Base-by-base conservation (phyloP, 2,113 vertebrate genomes). In the Chrysemys picta region DNA sequence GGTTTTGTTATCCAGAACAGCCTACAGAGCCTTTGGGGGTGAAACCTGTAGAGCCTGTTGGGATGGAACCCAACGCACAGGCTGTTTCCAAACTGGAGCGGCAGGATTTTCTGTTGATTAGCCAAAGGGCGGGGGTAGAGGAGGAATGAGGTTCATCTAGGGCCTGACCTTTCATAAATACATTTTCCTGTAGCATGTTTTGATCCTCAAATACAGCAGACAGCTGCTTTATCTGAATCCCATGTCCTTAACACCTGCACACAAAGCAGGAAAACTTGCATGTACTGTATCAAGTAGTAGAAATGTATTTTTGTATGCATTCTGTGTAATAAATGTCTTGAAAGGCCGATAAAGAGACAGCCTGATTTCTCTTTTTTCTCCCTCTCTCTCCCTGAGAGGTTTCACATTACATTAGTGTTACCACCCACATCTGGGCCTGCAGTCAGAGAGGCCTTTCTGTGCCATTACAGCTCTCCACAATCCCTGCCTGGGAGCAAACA, bases 341-440 rank as follows among this genome's bases (percentile, higher is more conserved):
- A 94, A 94, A 96, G 92, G 88, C 49, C 93, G 92, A 91, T 89
- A 88, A 94, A 95, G 84, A 97, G 72, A 83, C 83, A 85, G 87
- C 42, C 52, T 2, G 4, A 88, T 88, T 93, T 96, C 65, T 97
- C 76, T 94, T 52, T 53, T 42, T 24, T 47, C 0, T 8, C 91
- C 81, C 6, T 31, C 89, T 82, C 2, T 19, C 91, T 93, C 94
- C 88, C 85, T 53, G 79, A 89, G 92, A 96, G 91, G 93, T 95
- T 97, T 98, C 97, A 95, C 83, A 75, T 96, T 88, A 85, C 91
- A 90, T 97, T 93, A 96, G 49, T 0, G 10, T 96, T 87, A 69
- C 93, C 1, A 5, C 49, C 91, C 1, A 0, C 65, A 93, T 78
- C 53, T 80, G 0, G 4, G 88, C 84, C 1, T 3, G 72, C 78